Conservation (phyloP, 2,888 invertebrate species). For the Ophioninae sp. region DNA sequence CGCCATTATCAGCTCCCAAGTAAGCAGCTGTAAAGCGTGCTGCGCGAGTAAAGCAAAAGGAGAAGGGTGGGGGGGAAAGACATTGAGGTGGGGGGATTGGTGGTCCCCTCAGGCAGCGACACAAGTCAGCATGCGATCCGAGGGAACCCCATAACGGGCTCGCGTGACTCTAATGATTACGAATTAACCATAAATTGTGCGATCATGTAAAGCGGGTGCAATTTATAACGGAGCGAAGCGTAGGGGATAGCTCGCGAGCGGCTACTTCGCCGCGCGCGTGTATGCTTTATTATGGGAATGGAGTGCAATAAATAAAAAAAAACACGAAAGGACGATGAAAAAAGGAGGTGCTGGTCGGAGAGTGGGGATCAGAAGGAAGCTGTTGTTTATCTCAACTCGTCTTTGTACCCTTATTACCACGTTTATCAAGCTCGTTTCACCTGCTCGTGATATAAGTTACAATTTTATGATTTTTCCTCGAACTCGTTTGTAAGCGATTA, state of each 20-base stretch:
- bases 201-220: constrained; percentile 74
- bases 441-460: constrained; percentile 1
- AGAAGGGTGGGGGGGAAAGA: background rate
- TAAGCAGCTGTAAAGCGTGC: constrained; percentile 17
- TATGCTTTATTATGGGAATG: constrained; percentile 51
- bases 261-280: constrained; percentile 40
- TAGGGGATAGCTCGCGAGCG: constrained; percentile 33
- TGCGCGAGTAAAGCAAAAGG: background rate
- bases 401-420: constrained; percentile 33
- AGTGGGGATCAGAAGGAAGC: constrained; percentile 9
- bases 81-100: background rate
- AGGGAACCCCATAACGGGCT: constrained; percentile 70
- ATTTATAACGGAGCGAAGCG: constrained; percentile 70
- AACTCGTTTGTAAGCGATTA: background rate
- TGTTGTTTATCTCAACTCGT: constrained; percentile 3
- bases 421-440: constrained; percentile 31
- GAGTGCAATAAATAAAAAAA: constrained; percentile 53
- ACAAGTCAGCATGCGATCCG: constrained; percentile 72
- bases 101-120: constrained; percentile 53
- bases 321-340: constrained; percentile 46
- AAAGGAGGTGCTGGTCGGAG: background rate
- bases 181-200: constrained; percentile 76
- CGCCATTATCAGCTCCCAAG: constrained; percentile 69
- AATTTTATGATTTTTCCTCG: constrained; percentile 11
- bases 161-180: constrained; percentile 77